Evolutionary conservation across 2,113 vertebrate genomes (phyloP).

Genomic region (Montifringilla adamsi): DNA sequence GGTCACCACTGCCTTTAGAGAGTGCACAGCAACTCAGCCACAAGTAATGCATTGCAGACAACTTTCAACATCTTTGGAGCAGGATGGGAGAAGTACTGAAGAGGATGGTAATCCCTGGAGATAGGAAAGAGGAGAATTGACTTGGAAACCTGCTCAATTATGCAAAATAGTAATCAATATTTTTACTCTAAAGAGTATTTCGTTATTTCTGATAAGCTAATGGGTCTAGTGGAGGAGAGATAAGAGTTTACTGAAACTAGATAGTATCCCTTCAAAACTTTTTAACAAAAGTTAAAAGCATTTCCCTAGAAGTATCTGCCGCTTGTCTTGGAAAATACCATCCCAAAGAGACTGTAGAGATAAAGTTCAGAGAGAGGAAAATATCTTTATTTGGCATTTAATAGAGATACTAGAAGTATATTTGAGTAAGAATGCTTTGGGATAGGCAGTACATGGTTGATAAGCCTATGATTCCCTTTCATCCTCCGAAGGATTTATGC

Average conservation of each 20-base stretch:
- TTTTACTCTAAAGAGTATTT: neutral
- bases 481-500: neutral
- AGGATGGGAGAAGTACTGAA: neutral
- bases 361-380: constrained; percentile 11
- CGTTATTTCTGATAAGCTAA: neutral
- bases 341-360: neutral
- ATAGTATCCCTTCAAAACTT: neutral
- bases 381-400: constrained; percentile 3
- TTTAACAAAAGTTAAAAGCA: neutral
- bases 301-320: neutral
- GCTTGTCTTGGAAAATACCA: neutral
- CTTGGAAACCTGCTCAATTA: neutral
- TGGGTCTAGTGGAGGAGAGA: neutral
- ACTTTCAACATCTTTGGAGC: neutral
- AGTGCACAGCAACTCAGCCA: neutral
- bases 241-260: neutral
- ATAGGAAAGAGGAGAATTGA: neutral
- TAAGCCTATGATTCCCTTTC: neutral
- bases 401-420: neutral
- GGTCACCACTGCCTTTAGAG: neutral
- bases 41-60: neutral
- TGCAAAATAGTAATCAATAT: neutral
- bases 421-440: neutral
- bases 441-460: neutral
- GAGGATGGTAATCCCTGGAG: neutral